Percentiles rank a stretch among this genome's conserved stretches.
These are phyloP conservation scores for Callipepla squamata DNA, from an alignment of 2,113 vertebrate species.

Conservation along the genomic window DNA sequence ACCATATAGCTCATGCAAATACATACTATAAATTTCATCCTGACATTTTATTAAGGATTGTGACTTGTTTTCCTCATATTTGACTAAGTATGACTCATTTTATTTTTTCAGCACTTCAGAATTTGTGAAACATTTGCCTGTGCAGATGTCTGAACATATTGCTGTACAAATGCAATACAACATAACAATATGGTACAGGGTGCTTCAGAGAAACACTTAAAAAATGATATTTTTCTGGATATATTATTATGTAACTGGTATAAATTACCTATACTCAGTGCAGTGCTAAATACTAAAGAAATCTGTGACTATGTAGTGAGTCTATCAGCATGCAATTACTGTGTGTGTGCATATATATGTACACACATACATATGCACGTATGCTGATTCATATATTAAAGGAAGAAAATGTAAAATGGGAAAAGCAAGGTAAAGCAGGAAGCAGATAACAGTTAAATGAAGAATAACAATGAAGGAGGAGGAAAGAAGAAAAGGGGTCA, in stretches of 20 bases:
- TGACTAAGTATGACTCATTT: constrained; percentile 21
- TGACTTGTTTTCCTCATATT: neutral
- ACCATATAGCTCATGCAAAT: neutral
- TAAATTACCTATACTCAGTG: neutral
- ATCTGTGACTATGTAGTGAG: neutral
- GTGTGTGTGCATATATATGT: neutral
- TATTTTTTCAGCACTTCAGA: neutral
- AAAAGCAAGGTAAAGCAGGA: neutral
- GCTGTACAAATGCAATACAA: constrained; percentile 8
- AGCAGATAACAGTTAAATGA: neutral
- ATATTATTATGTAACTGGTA: neutral
- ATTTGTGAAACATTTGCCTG: constrained; percentile 32
- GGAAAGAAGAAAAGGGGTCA: neutral
- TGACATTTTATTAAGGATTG: constrained; percentile 4
- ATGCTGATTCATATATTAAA: neutral
- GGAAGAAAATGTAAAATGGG: neutral
- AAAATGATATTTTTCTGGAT: neutral
- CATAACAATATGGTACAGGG: neutral
- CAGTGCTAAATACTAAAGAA: neutral
- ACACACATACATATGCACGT: neutral
- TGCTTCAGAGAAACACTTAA: neutral
- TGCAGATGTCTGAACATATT: constrained; percentile 62
- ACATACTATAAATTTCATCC: neutral
- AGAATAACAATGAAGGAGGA: neutral
- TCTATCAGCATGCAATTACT: neutral